Conservation (phyloP, 2,797 vertebrate genomes). For the Cyprinodon diabolis region DNA sequence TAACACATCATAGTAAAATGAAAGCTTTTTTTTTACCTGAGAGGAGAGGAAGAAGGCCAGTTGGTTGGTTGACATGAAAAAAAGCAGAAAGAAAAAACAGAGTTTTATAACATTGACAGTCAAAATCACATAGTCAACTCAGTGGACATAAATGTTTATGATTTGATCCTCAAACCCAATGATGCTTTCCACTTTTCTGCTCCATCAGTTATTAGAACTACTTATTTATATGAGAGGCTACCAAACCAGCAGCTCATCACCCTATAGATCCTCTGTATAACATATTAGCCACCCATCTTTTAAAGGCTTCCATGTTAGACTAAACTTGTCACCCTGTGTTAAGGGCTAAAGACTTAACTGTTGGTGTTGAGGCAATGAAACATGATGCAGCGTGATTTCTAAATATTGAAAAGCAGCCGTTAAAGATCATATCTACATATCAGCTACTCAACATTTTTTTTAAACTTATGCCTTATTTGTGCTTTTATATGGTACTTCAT, state of each 20-base stretch:
- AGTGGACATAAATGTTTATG: constrained; percentile 19
- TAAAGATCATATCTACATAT: background rate
- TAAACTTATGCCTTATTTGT: background rate
- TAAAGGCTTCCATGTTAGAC: constrained; percentile 32
- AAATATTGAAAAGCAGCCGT: constrained; percentile 21
- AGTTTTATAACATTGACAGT: constrained; percentile 31
- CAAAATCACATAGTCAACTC: constrained; percentile 27
- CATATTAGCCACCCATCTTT: constrained; percentile 35
- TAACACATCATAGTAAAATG: background rate
- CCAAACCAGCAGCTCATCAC: constrained; percentile 38
- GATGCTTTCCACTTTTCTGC: constrained; percentile 38
- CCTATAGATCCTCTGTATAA: constrained; percentile 6
- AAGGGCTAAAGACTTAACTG: constrained; percentile 42
- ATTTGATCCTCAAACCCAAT: constrained; percentile 36
- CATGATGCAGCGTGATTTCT: constrained; percentile 9
- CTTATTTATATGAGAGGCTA: constrained; percentile 45
- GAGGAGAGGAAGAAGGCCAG: constrained; percentile 7
- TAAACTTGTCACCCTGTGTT: constrained; percentile 29
- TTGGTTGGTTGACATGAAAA: constrained; percentile 27
- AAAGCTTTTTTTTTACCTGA: constrained; percentile 61
- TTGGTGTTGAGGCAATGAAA: constrained; percentile 11
- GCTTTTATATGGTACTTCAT: background rate
- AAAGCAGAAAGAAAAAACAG: constrained; percentile 32
- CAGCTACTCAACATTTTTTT: background rate
- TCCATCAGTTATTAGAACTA: constrained; percentile 56